Evolutionary conservation across 2,797 vertebrate species (phyloP).

Genomic region (Tauraco hartlaubi): DNA sequence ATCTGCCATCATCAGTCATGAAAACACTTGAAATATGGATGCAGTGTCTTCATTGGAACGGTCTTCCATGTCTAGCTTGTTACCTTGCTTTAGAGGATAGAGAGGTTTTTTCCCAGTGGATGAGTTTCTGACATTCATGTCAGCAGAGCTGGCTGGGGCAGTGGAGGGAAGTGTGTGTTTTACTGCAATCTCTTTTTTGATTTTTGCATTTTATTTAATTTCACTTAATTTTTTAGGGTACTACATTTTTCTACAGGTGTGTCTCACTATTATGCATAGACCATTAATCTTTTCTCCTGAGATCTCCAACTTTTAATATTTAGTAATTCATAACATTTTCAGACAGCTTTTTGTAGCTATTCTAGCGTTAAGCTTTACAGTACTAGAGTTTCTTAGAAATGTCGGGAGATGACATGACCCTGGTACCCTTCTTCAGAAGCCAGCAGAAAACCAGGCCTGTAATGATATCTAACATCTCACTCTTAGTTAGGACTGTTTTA

Average conservation of each 20-base stretch:
- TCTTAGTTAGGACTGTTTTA: background rate
- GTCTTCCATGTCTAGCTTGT: background rate
- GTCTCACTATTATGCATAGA: background rate
- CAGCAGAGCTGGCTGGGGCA: background rate
- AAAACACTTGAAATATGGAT: constrained; percentile 1
- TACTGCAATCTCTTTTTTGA: background rate
- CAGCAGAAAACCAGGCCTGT: background rate
- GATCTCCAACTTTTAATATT: background rate
- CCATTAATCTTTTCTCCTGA: background rate
- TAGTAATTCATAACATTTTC: background rate
- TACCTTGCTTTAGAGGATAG: background rate
- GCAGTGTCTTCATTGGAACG: background rate
- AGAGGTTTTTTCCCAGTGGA: background rate
- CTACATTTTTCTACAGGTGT: background rate
- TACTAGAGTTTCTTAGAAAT: background rate
- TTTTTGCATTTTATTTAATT: background rate
- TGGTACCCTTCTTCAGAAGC: background rate
- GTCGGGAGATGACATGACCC: background rate
- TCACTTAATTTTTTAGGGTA: background rate
- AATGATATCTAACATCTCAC: background rate
- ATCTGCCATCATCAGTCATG: background rate
- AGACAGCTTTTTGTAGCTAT: background rate
- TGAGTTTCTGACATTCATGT: background rate
- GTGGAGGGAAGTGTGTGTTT: background rate
- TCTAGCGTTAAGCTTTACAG: background rate